Percentiles rank a stretch among this genome's conserved stretches.
Conservation (phyloP, 2,113 vertebrate genomes). For the Pangasianodon hypophthalmus region DNA sequence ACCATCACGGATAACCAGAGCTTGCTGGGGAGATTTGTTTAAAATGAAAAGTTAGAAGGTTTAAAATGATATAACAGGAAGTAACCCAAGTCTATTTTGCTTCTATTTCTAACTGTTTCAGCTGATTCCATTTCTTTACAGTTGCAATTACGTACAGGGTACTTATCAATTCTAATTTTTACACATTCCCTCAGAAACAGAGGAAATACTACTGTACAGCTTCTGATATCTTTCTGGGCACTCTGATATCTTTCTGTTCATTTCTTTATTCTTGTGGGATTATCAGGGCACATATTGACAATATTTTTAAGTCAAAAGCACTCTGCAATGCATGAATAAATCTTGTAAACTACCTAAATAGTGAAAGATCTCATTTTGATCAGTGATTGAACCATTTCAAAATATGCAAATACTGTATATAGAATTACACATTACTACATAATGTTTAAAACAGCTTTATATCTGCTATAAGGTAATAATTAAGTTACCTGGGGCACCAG, state of each 20-base stretch:
- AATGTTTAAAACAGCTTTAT: not conserved
- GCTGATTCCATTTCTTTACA: not conserved
- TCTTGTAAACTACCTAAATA: not conserved
- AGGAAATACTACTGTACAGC: no score
- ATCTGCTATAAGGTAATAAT: no score
- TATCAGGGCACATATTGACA: not conserved
- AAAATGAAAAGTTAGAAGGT: not conserved
- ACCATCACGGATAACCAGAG: constrained; percentile 78
- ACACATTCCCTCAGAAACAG: not conserved
- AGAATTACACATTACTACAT: not conserved
- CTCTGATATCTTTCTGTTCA: no score
- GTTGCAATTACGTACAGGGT: not conserved
- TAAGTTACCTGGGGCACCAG: constrained; percentile 77
- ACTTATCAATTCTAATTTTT: not conserved
- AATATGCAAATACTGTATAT: not conserved
- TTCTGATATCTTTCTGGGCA: not conserved
- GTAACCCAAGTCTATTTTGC: not conserved
- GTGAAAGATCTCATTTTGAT: not conserved
- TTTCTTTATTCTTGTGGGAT: not conserved
- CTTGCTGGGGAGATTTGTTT: constrained; percentile 69
- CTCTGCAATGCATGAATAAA: not conserved
- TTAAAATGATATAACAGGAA: not conserved
- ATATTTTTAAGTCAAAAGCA: not conserved
- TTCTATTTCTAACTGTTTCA: not conserved
- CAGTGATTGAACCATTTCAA: not conserved